Base-by-base conservation (phyloP, 2,113 vertebrate genomes). In the Ahaetulla prasina region DNA sequence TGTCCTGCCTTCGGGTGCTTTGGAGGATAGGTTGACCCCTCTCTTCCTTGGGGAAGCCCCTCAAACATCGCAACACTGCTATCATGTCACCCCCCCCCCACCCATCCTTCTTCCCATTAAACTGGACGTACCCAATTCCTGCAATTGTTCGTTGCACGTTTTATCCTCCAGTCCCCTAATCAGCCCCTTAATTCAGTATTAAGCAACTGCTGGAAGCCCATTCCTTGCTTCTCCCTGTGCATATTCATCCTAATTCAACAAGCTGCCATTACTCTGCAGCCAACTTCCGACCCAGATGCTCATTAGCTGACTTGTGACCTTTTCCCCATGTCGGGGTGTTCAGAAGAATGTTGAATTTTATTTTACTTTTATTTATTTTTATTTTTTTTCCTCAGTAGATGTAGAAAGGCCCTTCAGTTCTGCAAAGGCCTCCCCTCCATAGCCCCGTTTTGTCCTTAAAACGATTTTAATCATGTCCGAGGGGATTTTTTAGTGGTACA, bases 381-480 rank as follows among this genome's bases (percentile, higher is more conserved):
- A 1, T 63, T 63, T n/a, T 14, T 97, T 95, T 57, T 93, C n/a
- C n/a, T n/a, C 95, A 97, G 93, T 80, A 96, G 95, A 88, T 91
- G 55, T 60, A 0, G 0, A 90, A 94, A 92, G 92, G 91, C 91
- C 63, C 91, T 97, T 93, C 54, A 39, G 94, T 96, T 91, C 22
- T 87, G 95, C 96, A 95, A 91, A 94, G 96, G 96, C 95, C 96
- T 97, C 91, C 23, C 95, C 89, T 2, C 93, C 95, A 92, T 93
- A 95, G 84, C 23, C 3, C 11, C 25, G 16, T 85, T 96, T 96
- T 85, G 60, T 60, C 27, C n/a, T n/a, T 14, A 94, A 95, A 96
- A 95, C 53, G 93, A 85, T 96, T 97, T 97, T 96, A 96, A 98
- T 97, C 95, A 95, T 96, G 97, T 96, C 95, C 89, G 0, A 89